These are phyloP conservation scores for Oxygymnocypris stewartii DNA, from an alignment of 2,113 vertebrate species.

Conservation along the genomic window DNA sequence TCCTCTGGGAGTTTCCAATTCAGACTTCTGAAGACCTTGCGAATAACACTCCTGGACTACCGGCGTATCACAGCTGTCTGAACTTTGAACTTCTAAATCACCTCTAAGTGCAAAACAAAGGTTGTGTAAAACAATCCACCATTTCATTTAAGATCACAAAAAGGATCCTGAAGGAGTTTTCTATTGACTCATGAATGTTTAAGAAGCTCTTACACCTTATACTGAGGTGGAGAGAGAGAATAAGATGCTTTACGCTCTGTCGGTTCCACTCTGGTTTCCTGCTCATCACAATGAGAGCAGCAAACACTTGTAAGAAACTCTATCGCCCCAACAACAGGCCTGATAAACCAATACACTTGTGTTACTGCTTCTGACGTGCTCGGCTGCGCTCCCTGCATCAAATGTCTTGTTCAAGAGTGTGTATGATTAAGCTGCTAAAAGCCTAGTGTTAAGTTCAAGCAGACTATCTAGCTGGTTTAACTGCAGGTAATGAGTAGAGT, in stretches of 20 bases:
- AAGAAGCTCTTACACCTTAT: neutral
- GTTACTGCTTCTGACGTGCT: conserved; percentile 23
- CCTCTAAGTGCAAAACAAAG: conserved; percentile 19
- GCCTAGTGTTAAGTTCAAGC: conserved; percentile 11
- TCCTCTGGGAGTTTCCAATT: neutral
- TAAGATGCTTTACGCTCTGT: neutral
- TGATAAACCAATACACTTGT: conserved; percentile 15
- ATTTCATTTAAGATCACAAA: conserved; percentile 20
- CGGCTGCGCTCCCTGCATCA: neutral
- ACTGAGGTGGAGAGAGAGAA: neutral
- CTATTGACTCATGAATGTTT: conserved; percentile 32
- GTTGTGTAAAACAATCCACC: conserved; percentile 1
- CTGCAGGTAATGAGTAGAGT: conserved; percentile 19
- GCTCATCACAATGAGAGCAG: conserved; percentile 18
- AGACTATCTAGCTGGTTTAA: conserved; percentile 19
- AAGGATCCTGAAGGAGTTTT: neutral
- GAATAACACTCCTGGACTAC: neutral
- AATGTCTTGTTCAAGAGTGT: conserved; percentile 10
- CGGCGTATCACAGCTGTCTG: neutral
- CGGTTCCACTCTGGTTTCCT: conserved; percentile 1
- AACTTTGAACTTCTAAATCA: neutral
- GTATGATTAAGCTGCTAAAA: conserved; percentile 24
- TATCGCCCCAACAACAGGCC: conserved; percentile 15
- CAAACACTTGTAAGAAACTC: conserved; percentile 26
- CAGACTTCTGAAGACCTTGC: neutral